These are phyloP conservation scores for Platyscapa corneri DNA, from an alignment of 1,140 invertebrate species.

Conservation along the genomic window DNA sequence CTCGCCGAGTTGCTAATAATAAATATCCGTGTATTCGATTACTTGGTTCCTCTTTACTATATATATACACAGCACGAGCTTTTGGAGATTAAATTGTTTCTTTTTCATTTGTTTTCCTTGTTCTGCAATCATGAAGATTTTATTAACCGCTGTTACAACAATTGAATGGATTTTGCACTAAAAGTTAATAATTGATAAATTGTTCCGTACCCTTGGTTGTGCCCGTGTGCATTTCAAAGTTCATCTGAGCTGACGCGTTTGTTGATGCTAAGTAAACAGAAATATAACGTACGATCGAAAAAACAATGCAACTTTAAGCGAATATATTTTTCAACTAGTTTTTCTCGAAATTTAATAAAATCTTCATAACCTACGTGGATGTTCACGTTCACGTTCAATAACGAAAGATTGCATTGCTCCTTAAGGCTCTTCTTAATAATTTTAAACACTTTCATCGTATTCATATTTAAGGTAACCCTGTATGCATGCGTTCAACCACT, in stretches of 20 bases:
- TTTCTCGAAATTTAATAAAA: slow-evolving; percentile 1
- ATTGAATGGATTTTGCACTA: neutral
- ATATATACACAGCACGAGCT: slow-evolving; percentile 33
- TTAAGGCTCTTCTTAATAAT: slow-evolving; percentile 38
- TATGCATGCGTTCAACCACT: slow-evolving; percentile 30
- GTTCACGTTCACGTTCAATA: neutral
- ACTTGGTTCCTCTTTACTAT: slow-evolving; percentile 21
- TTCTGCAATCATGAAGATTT: neutral
- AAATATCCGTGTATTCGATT: neutral
- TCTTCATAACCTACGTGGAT: neutral
- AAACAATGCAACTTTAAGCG: too few relatives aligned
- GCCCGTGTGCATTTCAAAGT: too few relatives aligned
- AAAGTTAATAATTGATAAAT: too few relatives aligned
- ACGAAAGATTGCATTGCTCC: neutral
- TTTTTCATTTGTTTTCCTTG: neutral
- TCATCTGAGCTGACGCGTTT: too few relatives aligned
- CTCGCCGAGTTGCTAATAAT: slow-evolving; percentile 22
- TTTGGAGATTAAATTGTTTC: neutral
- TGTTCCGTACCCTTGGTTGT: too few relatives aligned
- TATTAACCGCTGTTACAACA: neutral
- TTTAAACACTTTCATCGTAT: slow-evolving; percentile 45
- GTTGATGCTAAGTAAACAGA: too few relatives aligned
- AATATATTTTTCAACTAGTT: too few relatives aligned
- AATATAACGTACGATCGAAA: too few relatives aligned
- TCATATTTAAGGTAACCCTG: slow-evolving; percentile 39